These are phyloP conservation scores for Himalopsyche tibetana DNA, from an alignment of 2,888 invertebrate genomes.

Conservation along the genomic window DNA sequence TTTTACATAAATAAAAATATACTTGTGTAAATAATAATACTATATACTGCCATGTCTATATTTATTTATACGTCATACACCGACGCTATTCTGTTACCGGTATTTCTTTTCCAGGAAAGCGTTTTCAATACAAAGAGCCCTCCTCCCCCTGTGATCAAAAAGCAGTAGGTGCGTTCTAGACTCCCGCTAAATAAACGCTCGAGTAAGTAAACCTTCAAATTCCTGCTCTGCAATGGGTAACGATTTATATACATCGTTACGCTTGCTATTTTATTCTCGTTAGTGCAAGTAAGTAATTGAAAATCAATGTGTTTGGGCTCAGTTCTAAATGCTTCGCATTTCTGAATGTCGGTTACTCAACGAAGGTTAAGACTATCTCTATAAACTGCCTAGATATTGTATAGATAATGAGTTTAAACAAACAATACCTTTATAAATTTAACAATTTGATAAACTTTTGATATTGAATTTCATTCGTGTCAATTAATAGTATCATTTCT, in stretches of 20 bases:
- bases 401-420: neutral
- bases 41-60: too few relatives aligned
- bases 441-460: too few relatives aligned
- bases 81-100: constrained; percentile 17
- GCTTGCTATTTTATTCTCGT: constrained; percentile 56
- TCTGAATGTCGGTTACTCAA: constrained; percentile 51
- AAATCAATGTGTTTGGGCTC: constrained; percentile 57
- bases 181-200: constrained; percentile 50
- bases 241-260: constrained; percentile 49
- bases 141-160: neutral
- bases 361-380: constrained; percentile 1
- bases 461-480: too few relatives aligned
- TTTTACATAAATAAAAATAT: too few relatives aligned
- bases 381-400: neutral
- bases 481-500: too few relatives aligned
- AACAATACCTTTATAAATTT: neutral
- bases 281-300: constrained; percentile 56
- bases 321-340: constrained; percentile 49
- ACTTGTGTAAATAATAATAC: too few relatives aligned
- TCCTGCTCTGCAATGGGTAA: constrained; percentile 57
- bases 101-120: constrained; percentile 29
- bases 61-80: neutral
- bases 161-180: constrained; percentile 35
- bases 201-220: constrained; percentile 54
- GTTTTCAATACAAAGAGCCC: constrained; percentile 41